These are phyloP conservation scores for Euthynnus affinis DNA, from an alignment of 2,797 vertebrate genomes.

Conservation along the genomic window DNA sequence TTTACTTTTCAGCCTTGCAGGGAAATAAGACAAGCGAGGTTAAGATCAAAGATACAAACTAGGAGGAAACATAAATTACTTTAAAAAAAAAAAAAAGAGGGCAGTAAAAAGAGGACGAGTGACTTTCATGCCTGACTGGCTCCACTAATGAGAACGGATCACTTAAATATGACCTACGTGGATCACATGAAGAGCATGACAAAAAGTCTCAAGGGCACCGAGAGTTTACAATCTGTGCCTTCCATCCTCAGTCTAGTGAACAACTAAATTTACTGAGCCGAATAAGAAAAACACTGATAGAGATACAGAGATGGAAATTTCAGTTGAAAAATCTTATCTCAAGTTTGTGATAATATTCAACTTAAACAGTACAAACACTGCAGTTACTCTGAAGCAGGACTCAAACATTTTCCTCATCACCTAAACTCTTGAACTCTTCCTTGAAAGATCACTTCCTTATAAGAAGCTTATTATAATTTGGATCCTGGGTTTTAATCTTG, in stretches of 20 bases:
- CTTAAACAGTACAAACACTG: neutral
- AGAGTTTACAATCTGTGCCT: neutral
- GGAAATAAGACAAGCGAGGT: neutral
- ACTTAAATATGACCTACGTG: conserved; percentile 36
- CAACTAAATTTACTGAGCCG: too few species aligned
- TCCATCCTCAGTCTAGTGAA: neutral
- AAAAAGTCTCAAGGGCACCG: conserved; percentile 9
- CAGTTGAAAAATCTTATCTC: neutral
- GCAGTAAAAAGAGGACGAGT: conserved; percentile 19
- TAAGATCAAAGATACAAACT: neutral
- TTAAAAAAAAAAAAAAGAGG: conserved; percentile 6
- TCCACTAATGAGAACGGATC: conserved; percentile 38
- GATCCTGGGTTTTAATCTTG: neutral
- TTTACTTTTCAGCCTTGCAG: neutral
- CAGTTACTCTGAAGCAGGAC: neutral
- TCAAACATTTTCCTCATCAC: neutral
- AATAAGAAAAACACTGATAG: too few species aligned
- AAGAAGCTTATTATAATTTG: conserved; percentile 16
- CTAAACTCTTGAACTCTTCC: neutral
- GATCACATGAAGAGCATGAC: conserved; percentile 5
- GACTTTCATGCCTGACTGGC: conserved; percentile 53
- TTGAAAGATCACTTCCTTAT: conserved; percentile 8
- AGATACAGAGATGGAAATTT: neutral
- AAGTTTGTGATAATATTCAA: neutral
- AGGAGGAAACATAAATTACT: conserved; percentile 3